phyloP scores from a whole-genome alignment of 2,113 vertebrate genomes.

The Vanacampus margaritifer region DNA sequence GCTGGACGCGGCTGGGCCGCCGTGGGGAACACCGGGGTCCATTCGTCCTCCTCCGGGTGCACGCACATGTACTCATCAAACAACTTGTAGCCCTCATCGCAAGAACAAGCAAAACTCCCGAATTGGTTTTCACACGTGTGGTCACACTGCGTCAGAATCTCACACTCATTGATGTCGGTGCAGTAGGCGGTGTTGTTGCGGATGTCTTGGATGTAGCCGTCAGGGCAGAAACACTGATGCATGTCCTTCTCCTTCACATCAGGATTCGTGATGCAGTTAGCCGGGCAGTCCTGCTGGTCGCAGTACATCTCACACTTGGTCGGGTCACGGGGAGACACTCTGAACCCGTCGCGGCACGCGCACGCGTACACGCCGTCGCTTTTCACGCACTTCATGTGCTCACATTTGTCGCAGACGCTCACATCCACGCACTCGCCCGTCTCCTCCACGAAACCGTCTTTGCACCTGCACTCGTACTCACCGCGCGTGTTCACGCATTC shows the following conservation, averaged over 20 bases:
- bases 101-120: conserved; percentile 39
- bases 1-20: neutral
- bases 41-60: rapidly evolving
- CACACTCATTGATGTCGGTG: conserved; percentile 48
- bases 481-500: conserved; percentile 24
- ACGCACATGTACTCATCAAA: neutral
- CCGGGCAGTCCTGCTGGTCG: conserved; percentile 8
- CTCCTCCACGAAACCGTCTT: neutral
- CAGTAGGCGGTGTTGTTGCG: neutral
- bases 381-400: conserved; percentile 34
- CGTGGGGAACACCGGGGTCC: rapidly evolving
- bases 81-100: conserved; percentile 18
- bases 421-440: conserved; percentile 30
- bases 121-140: conserved; percentile 24
- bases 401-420: conserved; percentile 9
- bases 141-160: rapidly evolving
- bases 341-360: conserved; percentile 7
- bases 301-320: conserved; percentile 40
- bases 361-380: conserved; percentile 12
- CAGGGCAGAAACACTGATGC: conserved; percentile 33
- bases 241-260: rapidly evolving
- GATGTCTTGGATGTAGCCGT: conserved; percentile 28
- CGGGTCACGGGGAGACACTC: conserved; percentile 16
- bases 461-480: conserved; percentile 21
- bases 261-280: rapidly evolving